Evolutionary conservation across 37 sponge, comb jelly and placozoan species (phyloP), one percentile per base, ranked within the genome.

Genomic region (Dysidea cf. avara): DNA sequence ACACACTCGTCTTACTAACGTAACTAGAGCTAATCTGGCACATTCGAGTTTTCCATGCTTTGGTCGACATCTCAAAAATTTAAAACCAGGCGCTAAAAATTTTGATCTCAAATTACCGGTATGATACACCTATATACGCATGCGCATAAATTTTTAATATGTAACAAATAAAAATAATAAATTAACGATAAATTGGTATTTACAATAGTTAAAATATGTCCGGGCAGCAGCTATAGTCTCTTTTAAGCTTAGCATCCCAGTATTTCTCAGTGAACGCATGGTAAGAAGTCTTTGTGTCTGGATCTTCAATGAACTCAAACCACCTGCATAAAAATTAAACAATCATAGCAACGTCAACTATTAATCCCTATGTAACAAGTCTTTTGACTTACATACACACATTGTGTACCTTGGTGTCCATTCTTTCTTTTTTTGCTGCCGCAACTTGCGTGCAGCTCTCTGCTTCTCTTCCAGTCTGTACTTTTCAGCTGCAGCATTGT

Each of bases 391-490:
- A 25, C 56, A 6, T 2, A 3, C 2, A 21, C n/a, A n/a, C n/a
- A n/a, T n/a, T n/a, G n/a, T n/a, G n/a, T n/a, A 92, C 93, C 71
- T 4, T 35, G 93, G 93, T 49, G 64, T 79, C 85, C 86, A 92
- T 51, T 51, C 65, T 53, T 77, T 66, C 28, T 74, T 78, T 18
- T 18, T 55, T 16, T 69, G 40, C 49, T 90, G 88, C 25, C 91
- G 70, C 33, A 0, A 7, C 49, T 66, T 77, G 22, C 92, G 57
- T 12, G 85, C 81, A 30, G 86, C 83, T 66, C 98, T 71, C 71
- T 97, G 98, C 81, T 93, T 93, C 54, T 97, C 98, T 60, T 97
- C 98, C 25, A 97, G 84, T 17, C 94, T 53, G 40, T 66, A 68
- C 78, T 97, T 97, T 53, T 90, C 89, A 21, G 69, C 73, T 2